phyloP scores from a whole-genome alignment of 2,797 vertebrate genomes.

The Poeciliopsis infans region DNA sequence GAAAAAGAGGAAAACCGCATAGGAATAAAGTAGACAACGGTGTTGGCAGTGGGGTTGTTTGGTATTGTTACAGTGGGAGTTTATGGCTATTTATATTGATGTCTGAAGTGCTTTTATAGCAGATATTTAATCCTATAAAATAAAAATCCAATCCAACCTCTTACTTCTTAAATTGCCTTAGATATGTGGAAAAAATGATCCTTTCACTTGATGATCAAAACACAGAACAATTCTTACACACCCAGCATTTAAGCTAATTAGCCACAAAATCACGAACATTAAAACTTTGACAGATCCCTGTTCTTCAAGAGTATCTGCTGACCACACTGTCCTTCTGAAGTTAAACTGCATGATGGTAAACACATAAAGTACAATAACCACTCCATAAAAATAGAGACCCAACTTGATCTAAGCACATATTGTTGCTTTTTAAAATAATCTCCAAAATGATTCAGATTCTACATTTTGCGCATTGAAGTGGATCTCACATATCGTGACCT shows the following conservation, averaged over 20 bases:
- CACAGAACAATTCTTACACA: conserved; percentile 32
- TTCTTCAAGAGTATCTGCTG: conserved; percentile 45
- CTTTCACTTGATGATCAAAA: conserved; percentile 28
- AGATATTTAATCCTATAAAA: conserved; percentile 58
- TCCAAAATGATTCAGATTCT: neutral
- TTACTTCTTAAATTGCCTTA: conserved; percentile 49
- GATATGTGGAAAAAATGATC: conserved; percentile 52
- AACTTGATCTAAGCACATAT: conserved; percentile 19
- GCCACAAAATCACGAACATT: conserved; percentile 28
- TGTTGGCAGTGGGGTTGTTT: conserved; percentile 48
- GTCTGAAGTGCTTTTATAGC: conserved; percentile 63
- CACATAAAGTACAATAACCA: conserved; percentile 27
- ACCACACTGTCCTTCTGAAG: conserved; percentile 36
- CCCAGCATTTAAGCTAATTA: conserved; percentile 10
- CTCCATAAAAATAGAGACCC: conserved; percentile 27
- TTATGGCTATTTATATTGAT: conserved; percentile 58
- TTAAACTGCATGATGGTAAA: conserved; percentile 17
- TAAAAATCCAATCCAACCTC: conserved; percentile 47
- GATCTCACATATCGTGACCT: neutral
- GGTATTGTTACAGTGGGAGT: conserved; percentile 45
- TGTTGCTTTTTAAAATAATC: conserved; percentile 9
- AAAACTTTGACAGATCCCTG: conserved; percentile 41
- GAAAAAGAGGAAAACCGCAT: conserved; percentile 16
- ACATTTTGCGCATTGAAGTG: neutral
- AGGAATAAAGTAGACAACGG: conserved; percentile 40